Evolutionary conservation across 2,888 invertebrate species (phyloP), one percentile per base, ranked within the genome.

Genomic region (Artemia sinica): DNA sequence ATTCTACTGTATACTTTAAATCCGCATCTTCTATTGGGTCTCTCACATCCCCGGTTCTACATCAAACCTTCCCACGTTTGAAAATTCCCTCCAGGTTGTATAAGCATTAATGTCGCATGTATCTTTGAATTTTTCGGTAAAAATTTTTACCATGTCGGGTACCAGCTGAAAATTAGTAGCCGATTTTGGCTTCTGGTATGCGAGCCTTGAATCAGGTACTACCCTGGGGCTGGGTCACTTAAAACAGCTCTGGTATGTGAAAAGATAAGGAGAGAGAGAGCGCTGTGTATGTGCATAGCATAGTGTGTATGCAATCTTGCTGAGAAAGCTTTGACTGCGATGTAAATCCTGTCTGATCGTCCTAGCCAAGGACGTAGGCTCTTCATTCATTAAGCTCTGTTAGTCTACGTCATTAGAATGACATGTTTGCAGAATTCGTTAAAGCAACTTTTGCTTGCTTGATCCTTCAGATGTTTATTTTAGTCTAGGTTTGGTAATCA

Each of bases 211-310:
- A 58, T n/a, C 58, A 58, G 58, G 58, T 58, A 58, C 58, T n/a
- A 14, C 58, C 58, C 58, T 58, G 14, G 58, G 58, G 58, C 58
- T 58, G 58, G 58, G 58, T 58, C 58, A 58, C 28, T 28, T 28
- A 28, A 18, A 18, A 58, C 58, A 18, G 58, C 58, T 58, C 58
- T 58, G 58, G 58, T 58, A 58, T 58, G 8, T 58, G 58, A 58
- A 58, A n/a, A 58, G 58, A 18, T 18, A 58, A 58, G 58, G 18
- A 58, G 58, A 58, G 58, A 58, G 58, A 58, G 58, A 8, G 58
- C 58, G 8, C 8, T 58, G 58, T 18, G 10, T 18, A 28, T 28
- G 28, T 28, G 28, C 28, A 28, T 28, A 2, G 28, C 28, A 28
- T 28, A 28, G 28, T 28, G 28, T 28, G 28, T 28, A 14, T 58